A percentile compares a stretch with the other conserved stretches of the same genome.
Conservation (phyloP, 2,797 vertebrate species). For the Muscicapa striata region DNA sequence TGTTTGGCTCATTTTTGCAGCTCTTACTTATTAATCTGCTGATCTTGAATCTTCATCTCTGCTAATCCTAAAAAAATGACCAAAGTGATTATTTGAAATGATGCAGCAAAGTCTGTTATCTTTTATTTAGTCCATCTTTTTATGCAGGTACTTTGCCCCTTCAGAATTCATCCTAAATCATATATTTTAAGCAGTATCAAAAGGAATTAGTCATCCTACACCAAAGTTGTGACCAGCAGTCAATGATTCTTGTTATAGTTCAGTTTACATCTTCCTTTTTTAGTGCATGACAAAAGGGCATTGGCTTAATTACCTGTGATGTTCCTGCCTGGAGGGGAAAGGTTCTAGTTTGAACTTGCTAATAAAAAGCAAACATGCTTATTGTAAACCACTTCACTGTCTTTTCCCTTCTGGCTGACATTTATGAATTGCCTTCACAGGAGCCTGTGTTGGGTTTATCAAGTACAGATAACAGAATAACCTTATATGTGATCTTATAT, state of each 20-base stretch:
- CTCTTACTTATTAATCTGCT: conserved; percentile 20
- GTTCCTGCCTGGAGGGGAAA: background rate
- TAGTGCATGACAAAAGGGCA: background rate
- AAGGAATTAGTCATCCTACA: conserved; percentile 42
- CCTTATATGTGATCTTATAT: background rate
- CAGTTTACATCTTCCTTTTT: background rate
- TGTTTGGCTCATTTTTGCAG: background rate
- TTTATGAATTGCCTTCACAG: background rate
- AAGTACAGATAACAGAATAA: background rate
- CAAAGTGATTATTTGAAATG: conserved; percentile 28
- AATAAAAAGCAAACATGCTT: background rate
- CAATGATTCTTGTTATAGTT: background rate
- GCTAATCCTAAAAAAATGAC: conserved; percentile 4
- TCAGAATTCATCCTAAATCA: conserved; percentile 54
- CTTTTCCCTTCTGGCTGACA: background rate
- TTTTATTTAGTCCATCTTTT: conserved; percentile 20
- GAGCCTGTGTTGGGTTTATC: background rate
- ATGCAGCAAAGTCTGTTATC: background rate
- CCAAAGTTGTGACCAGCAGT: conserved; percentile 11
- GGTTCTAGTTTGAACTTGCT: background rate
- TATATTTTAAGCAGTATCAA: conserved; percentile 36
- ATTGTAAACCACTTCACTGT: background rate
- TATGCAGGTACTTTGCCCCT: background rate
- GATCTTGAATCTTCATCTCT: conserved; percentile 9
- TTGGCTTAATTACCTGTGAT: background rate